These are phyloP conservation scores for Diplazon laetatorius DNA, from an alignment of 2,888 invertebrate genomes.

Conservation along the genomic window DNA sequence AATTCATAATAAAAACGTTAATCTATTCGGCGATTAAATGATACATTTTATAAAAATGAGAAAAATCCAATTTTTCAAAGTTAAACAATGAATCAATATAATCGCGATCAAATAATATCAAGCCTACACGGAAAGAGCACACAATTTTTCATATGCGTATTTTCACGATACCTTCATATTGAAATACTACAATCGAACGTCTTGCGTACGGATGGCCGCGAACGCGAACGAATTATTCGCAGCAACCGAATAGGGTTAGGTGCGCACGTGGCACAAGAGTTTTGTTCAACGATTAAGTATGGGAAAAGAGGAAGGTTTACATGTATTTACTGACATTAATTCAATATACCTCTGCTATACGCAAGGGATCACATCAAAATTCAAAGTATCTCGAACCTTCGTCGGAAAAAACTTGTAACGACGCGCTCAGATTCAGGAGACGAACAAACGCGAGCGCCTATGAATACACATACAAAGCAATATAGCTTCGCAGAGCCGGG, in stretches of 20 bases:
- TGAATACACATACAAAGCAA: too few species aligned
- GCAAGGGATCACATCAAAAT: too few species aligned
- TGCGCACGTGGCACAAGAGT: slow-evolving; percentile 61
- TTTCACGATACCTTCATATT: too few species aligned
- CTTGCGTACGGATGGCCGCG: slow-evolving; percentile 13
- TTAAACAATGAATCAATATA: neutral
- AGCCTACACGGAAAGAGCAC: slow-evolving; percentile 18
- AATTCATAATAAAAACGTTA: slow-evolving; percentile 8
- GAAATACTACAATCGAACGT: neutral
- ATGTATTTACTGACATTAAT: too few species aligned
- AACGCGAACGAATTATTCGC: slow-evolving; percentile 20
- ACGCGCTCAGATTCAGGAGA: too few species aligned
- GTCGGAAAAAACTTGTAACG: too few species aligned
- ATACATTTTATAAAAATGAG: slow-evolving; percentile 18
- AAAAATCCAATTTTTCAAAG: neutral
- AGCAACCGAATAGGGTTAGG: slow-evolving; percentile 38
- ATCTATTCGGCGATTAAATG: slow-evolving; percentile 4
- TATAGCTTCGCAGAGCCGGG: too few species aligned
- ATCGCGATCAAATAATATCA: neutral
- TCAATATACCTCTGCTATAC: too few species aligned
- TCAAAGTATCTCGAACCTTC: too few species aligned
- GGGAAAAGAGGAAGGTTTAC: too few species aligned
- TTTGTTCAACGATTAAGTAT: slow-evolving; percentile 42
- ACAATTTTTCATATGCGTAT: too few species aligned
- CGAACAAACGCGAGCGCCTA: too few species aligned